Evolutionary conservation across 2,888 invertebrate species (phyloP), one percentile per base, ranked within the genome.

Genomic region (Drosophila subquinaria): DNA sequence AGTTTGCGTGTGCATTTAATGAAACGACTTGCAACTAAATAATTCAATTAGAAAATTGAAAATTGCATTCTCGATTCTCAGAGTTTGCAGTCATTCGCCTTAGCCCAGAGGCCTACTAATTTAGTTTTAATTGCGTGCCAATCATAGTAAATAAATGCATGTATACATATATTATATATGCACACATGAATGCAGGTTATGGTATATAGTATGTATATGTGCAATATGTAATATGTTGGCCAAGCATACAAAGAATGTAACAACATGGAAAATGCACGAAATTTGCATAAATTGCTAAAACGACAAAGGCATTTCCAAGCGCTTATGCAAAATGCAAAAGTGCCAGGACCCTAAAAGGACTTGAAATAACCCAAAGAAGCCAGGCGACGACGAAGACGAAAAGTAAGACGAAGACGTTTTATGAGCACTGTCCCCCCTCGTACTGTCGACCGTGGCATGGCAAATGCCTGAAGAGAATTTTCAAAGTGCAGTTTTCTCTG

Each of bases 251-350:
- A 86, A 88, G 83, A 88, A 90, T 86, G 89, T 83, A 81, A 86
- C 90, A 87, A 86, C 90, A 88, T 90, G 78, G 87, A 90, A 86
- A 90, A 86, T 90, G 87, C 84, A 70, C 69, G 76, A 90, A 90
- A 87, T 87, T 87, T 87, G 87, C 87, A 87, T 87, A 90, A 87
- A 90, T 80, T 82, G 81, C 81, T 77, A 75, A 81, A 81, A 80
- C 80, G 81, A 72, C 90, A 88, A 89, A 87, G 87, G 87, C 89
- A 87, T 90, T 87, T 87, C 81, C 70, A 65, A 89, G 89, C 88
- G 76, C 90, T 90, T 89, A 88, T 88, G 89, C 85, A 87, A 90
- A 89, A 88, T 89, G 89, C 89, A 89, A 76, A 76, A 90, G 76
- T 73, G 78, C 57, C 70, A 69, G 75, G 69, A 64, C 61, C 45